Evolutionary conservation across 1,140 invertebrate species (phyloP).

Genomic region (Elymnias hypermnestra): DNA sequence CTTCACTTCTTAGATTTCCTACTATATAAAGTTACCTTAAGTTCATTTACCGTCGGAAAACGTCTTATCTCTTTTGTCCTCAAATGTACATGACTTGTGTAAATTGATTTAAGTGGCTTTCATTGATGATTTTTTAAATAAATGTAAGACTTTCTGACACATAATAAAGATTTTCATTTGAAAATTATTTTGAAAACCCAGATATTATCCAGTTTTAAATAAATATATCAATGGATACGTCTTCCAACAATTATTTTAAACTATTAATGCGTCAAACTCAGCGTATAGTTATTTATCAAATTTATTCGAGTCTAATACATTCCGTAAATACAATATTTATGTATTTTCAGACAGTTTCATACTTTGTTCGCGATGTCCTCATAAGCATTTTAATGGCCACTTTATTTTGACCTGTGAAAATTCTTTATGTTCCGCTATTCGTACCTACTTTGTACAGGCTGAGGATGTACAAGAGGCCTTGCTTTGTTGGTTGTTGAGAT

Average conservation of each 20-base stretch:
- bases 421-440: conserved; percentile 27
- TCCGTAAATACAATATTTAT: conserved; percentile 72
- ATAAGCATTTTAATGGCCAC: conserved; percentile 42
- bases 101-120: too few relatives aligned
- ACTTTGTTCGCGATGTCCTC: conserved; percentile 58
- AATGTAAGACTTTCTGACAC: too few relatives aligned
- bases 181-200: too few relatives aligned
- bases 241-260: too few relatives aligned
- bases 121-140: too few relatives aligned
- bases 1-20: conserved; percentile 1
- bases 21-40: too few relatives aligned
- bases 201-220: too few relatives aligned
- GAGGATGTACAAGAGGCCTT: conserved; percentile 28
- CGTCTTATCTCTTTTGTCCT: too few relatives aligned
- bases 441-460: conserved; percentile 28
- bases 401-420: conserved; percentile 36
- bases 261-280: conserved; percentile 17
- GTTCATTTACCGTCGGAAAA: too few relatives aligned
- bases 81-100: too few relatives aligned
- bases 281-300: conserved; percentile 28
- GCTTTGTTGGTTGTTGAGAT: conserved; percentile 36
- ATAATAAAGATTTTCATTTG: too few relatives aligned
- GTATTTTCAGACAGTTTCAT: conserved; percentile 70
- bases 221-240: too few relatives aligned
- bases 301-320: conserved; percentile 40